A percentile compares a stretch with the other conserved stretches of the same genome.
phyloP scores from a whole-genome alignment of 1,140 invertebrate species.

The Drosophila mojavensis region DNA sequence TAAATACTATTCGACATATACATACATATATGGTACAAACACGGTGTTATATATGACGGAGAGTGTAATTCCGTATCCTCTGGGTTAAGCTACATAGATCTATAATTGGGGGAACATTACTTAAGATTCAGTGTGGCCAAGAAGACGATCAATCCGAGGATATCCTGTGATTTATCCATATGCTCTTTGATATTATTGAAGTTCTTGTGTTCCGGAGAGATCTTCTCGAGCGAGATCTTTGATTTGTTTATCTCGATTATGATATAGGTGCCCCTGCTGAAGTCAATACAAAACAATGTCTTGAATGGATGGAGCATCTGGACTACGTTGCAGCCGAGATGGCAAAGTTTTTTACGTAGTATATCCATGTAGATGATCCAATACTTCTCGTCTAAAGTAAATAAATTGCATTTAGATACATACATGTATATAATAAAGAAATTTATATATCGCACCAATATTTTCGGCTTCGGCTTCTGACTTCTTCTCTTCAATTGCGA shows the following conservation, averaged over 20 bases:
- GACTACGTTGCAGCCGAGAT: conserved; percentile 10
- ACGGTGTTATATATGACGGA: too few relatives aligned
- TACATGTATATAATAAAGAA: not conserved
- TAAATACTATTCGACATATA: too few relatives aligned
- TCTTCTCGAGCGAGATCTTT: conserved; percentile 5
- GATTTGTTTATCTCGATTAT: not conserved
- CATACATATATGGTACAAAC: too few relatives aligned
- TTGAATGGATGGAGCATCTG: not conserved
- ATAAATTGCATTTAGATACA: not conserved
- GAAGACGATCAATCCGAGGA: conserved; percentile 20
- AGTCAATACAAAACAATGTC: conserved; percentile 22
- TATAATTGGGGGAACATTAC: not conserved
- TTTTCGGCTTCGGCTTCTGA: too few relatives aligned
- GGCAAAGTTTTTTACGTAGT: not conserved
- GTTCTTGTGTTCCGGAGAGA: conserved; percentile 9
- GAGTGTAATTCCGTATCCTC: not conserved
- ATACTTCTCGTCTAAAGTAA: not conserved
- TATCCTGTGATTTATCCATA: conserved; percentile 28
- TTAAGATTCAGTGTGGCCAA: not conserved
- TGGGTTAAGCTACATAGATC: not conserved
- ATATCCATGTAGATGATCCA: not conserved
- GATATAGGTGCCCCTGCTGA: not conserved
- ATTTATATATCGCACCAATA: too few relatives aligned
- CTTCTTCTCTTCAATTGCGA: too few relatives aligned
- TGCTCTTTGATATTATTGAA: conserved; percentile 8